Evolutionary conservation across 2,888 invertebrate species (phyloP).

Genomic region (Eupelmus urozonus): DNA sequence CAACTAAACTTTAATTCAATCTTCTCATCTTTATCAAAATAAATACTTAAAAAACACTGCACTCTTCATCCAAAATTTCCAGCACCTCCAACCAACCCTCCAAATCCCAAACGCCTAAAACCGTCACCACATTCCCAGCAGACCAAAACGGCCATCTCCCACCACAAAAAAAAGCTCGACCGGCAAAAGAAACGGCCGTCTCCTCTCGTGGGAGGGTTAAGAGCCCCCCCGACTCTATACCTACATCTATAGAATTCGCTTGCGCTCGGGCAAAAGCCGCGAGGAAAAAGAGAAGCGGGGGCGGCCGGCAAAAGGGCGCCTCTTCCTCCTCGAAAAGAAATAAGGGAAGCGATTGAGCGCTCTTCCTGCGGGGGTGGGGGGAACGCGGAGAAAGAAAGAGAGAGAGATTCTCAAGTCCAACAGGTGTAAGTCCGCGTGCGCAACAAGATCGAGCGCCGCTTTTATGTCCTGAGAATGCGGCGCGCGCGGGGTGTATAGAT

Average conservation of each 20-base stretch:
- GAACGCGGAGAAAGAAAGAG: not conserved
- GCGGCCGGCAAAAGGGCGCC: not conserved
- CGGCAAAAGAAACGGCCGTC: not conserved
- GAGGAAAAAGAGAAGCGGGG: not conserved
- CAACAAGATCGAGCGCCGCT: constrained; percentile 65
- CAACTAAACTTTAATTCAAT: too few relatives aligned
- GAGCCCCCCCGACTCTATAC: not conserved
- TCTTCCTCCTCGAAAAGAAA: constrained; percentile 36
- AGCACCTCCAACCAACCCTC: too few relatives aligned
- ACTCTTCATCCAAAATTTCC: too few relatives aligned
- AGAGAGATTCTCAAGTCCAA: constrained; percentile 67
- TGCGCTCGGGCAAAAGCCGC: too few relatives aligned
- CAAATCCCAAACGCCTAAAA: too few relatives aligned
- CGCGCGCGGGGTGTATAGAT: not conserved
- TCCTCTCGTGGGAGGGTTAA: constrained; percentile 19
- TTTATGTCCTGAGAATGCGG: constrained; percentile 21
- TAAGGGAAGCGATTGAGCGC: constrained; percentile 44
- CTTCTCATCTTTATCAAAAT: too few relatives aligned
- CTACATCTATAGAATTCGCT: too few relatives aligned
- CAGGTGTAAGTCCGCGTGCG: constrained; percentile 73
- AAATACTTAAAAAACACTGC: too few relatives aligned
- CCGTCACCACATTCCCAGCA: too few relatives aligned
- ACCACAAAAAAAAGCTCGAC: too few relatives aligned
- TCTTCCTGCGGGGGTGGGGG: too few relatives aligned
- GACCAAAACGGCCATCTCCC: too few relatives aligned